Percentiles rank a stretch among this genome's conserved stretches.
These are phyloP conservation scores for Galaxias olidus DNA, from an alignment of 2,797 vertebrate genomes.

Conservation along the genomic window DNA sequence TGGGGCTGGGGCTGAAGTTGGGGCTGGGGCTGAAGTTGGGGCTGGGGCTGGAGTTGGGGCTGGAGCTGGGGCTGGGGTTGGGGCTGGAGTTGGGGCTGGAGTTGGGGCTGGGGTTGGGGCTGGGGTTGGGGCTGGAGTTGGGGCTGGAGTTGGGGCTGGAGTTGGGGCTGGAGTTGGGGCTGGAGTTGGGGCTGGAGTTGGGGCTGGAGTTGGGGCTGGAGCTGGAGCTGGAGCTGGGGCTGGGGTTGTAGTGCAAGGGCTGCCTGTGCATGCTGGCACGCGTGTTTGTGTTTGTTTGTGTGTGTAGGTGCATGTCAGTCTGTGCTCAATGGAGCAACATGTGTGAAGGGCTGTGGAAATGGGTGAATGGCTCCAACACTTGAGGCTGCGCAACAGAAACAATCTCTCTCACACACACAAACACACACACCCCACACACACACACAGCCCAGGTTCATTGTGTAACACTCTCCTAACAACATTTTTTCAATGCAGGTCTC, in stretches of 20 bases:
- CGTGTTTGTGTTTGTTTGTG: constrained; percentile 41
- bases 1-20: constrained; percentile 20
- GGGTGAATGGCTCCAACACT: constrained; percentile 15
- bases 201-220: no score
- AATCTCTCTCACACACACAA: neutral
- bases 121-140: no score
- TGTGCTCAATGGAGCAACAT: constrained; percentile 42
- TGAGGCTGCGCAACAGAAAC: neutral
- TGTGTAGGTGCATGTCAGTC: constrained; percentile 41
- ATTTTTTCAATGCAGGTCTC: no score
- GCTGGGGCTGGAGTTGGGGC: neutral
- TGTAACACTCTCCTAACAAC: neutral
- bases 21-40: constrained; percentile 28
- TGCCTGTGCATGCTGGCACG: no score
- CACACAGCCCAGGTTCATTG: neutral
- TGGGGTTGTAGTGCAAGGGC: constrained; percentile 35
- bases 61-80: no score
- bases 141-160: no score
- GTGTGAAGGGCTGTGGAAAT: constrained; percentile 39
- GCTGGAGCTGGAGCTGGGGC: constrained; percentile 21
- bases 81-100: constrained; percentile 35
- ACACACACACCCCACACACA: constrained; percentile 1
- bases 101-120: constrained; percentile 9
- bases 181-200: no score
- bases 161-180: constrained; percentile 24